phyloP scores from a whole-genome alignment of 1,140 invertebrate genomes.

The Drosophila orosa region DNA sequence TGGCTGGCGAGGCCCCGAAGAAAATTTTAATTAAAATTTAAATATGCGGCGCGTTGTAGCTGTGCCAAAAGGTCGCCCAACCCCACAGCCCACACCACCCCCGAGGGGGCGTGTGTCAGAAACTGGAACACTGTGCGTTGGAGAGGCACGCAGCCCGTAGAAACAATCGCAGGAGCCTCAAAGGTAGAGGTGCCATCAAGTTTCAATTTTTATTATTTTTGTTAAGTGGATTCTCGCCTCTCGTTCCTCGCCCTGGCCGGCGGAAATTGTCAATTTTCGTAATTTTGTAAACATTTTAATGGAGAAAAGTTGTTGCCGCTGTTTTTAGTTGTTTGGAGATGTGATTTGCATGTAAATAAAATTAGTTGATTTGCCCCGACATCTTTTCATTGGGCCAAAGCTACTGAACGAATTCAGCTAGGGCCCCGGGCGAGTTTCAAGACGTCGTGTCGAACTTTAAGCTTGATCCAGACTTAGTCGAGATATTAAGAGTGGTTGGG shows the following conservation, averaged over 20 bases:
- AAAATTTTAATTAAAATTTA: slow-evolving; percentile 81
- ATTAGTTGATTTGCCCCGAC: slow-evolving; percentile 57
- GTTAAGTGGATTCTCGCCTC: slow-evolving; percentile 12
- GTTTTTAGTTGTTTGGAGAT: slow-evolving; percentile 54
- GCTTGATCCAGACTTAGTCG: too few relatives aligned
- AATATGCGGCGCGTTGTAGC: slow-evolving; percentile 70
- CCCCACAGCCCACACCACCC: background rate
- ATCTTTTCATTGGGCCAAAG: slow-evolving; percentile 2
- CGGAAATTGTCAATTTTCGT: slow-evolving; percentile 75
- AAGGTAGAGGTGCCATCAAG: slow-evolving; percentile 8
- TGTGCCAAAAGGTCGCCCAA: slow-evolving; percentile 48
- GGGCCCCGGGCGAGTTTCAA: background rate
- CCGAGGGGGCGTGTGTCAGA: slow-evolving; percentile 4
- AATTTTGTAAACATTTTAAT: slow-evolving; percentile 75
- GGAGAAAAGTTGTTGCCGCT: slow-evolving; percentile 31
- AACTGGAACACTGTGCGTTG: slow-evolving; percentile 49
- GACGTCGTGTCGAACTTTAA: background rate
- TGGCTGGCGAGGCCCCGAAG: slow-evolving; percentile 6
- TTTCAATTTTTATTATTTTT: slow-evolving; percentile 34
- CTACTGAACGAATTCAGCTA: background rate
- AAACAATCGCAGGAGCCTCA: slow-evolving; percentile 20
- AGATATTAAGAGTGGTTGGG: background rate
- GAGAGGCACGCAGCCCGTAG: slow-evolving; percentile 9
- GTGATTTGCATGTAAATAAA: slow-evolving; percentile 77
- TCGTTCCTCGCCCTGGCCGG: slow-evolving; percentile 16